Evolutionary conservation across 2,113 vertebrate genomes (phyloP).

Genomic region (Ahaetulla prasina): DNA sequence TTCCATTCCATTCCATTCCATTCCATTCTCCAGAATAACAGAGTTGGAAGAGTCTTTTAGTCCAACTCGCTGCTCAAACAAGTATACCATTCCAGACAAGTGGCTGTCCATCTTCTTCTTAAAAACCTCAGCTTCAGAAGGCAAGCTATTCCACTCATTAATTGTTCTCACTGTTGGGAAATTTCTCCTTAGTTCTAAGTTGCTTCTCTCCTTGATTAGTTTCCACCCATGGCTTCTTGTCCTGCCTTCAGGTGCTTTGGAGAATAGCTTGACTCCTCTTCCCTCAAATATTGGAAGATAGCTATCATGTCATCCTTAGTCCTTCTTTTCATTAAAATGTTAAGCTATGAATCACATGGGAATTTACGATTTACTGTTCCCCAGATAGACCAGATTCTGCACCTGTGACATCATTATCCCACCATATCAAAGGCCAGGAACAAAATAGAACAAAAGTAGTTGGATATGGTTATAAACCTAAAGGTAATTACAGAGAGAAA

Average conservation of each 20-base stretch:
- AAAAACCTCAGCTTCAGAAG: no score
- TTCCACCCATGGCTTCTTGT: neutral
- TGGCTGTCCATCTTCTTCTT: no score
- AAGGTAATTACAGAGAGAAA: slow-evolving; percentile 45
- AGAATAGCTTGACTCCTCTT: neutral
- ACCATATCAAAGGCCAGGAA: slow-evolving; percentile 16
- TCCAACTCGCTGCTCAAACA: no score
- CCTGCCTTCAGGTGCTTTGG: neutral
- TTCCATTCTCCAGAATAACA: no score
- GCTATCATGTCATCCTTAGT: neutral
- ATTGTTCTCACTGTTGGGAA: no score
- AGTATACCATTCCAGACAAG: no score
- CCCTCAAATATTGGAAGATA: neutral
- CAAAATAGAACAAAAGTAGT: slow-evolving; percentile 30
- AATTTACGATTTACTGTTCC: neutral
- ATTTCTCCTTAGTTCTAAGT: neutral
- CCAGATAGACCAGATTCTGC: slow-evolving; percentile 15
- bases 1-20: no score
- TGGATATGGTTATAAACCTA: slow-evolving; percentile 26
- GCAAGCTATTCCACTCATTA: no score
- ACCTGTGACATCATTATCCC: neutral
- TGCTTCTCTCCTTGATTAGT: neutral
- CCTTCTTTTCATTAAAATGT: neutral
- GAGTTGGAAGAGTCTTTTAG: no score
- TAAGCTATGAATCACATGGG: neutral